Percentiles rank a stretch among this genome's conserved stretches.
phyloP scores from a whole-genome alignment of 2,113 vertebrate species.

The Tachuris rubrigastra region DNA sequence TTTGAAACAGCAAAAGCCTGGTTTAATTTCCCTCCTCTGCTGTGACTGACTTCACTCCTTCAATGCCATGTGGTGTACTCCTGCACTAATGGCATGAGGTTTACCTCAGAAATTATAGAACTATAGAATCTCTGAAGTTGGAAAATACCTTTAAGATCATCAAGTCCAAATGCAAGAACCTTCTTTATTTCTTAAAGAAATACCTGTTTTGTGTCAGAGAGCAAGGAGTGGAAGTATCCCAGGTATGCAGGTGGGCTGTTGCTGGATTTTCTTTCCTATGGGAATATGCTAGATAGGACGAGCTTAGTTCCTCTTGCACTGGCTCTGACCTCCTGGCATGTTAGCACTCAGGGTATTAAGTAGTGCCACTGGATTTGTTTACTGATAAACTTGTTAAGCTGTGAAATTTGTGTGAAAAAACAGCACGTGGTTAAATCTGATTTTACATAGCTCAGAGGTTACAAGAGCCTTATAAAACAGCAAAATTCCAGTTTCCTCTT shows the following conservation, averaged over 20 bases:
- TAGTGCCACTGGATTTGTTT: not conserved
- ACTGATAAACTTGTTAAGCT: not conserved
- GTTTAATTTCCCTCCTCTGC: not conserved
- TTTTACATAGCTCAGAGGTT: not conserved
- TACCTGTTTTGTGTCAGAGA: not conserved
- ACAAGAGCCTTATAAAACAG: not conserved
- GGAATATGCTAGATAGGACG: not conserved
- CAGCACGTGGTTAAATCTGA: not conserved
- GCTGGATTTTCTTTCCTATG: not conserved
- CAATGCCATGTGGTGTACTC: rapidly evolving
- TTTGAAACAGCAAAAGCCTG: not conserved
- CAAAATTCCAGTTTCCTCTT: not conserved
- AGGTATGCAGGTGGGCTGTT: not conserved
- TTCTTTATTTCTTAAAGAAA: not conserved
- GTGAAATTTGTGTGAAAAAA: not conserved
- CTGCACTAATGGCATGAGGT: rapidly evolving
- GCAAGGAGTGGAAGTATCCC: not conserved
- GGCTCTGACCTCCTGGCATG: not conserved
- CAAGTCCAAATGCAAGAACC: not conserved
- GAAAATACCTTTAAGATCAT: not conserved
- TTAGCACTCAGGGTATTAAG: not conserved
- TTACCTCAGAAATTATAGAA: not conserved
- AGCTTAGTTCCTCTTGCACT: not conserved
- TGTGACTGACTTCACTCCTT: not conserved
- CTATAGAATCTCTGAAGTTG: not conserved